Evolutionary conservation across 2,113 vertebrate genomes (phyloP), one percentile per base, ranked within the genome.

Genomic region (Tylochromis polylepis): DNA sequence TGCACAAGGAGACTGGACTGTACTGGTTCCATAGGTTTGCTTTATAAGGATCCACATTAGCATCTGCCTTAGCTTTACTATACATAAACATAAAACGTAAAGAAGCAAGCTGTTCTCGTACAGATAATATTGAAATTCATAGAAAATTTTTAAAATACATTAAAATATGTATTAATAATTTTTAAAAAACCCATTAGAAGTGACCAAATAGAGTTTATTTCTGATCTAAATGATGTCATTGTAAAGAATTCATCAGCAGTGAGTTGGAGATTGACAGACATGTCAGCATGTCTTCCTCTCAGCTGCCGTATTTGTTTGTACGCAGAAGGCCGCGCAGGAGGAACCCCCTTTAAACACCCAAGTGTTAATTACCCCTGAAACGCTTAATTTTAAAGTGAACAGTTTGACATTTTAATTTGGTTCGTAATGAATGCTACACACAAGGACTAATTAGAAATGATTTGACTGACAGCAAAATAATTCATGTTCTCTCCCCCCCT

Each of bases 391-490:
- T 96, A 97, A 97, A 97, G 96, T 95, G 96, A 97, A 96, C 46
- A 97, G 96, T 85, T 87, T 94, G 96, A 96, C 95, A 96, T 97
- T 97, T 97, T 96, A 97, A 97, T 97, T 96, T 96, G 59, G 62
- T 94, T 94, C 31, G 94, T 97, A 97, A 97, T 96, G 96, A 79
- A 97, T 95, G 96, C 95, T 95, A 90, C 95, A 96, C 95, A 95
- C 93, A 94, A 95, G 95, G 96, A 96, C 96, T 97, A 97, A 97
- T 97, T 97, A 96, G 94, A 96, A 93, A 94, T 79, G 93, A 82
- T 96, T 95, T 97, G 97, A 97, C 96, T 97, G 97, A 97, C 96
- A 96, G 95, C 94, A 94, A 83, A 96, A 95, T 97, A 97, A 98
- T 96, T 95, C 95, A 94, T 94, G 94, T 95, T 96, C 91, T 96